These are phyloP conservation scores for Lepeophtheirus nordmannii DNA, from an alignment of 2,888 invertebrate species.

Conservation along the genomic window DNA sequence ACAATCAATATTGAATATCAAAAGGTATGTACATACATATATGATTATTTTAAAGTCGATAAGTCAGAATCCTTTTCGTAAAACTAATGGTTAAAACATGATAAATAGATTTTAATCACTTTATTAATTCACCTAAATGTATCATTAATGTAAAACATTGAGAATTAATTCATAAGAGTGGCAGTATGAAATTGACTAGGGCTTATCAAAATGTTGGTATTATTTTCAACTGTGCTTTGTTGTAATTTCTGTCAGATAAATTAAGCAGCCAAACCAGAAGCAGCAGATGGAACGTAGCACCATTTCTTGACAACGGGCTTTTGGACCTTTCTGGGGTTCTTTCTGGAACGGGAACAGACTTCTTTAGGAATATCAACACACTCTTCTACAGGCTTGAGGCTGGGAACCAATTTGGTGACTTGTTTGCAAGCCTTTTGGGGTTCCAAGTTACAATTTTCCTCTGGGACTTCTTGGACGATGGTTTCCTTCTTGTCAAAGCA, in stretches of 20 bases:
- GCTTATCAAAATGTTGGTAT: too few relatives aligned
- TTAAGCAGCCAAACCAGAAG: slow-evolving; percentile 5
- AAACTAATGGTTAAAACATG: too few relatives aligned
- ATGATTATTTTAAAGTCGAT: too few relatives aligned
- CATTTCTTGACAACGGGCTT: slow-evolving; percentile 20
- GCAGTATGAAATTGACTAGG: too few relatives aligned
- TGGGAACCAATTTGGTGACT: slow-evolving; percentile 16
- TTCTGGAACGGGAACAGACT: slow-evolving; percentile 5
- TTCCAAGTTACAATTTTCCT: slow-evolving; percentile 4
- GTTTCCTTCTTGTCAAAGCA: slow-evolving; percentile 19
- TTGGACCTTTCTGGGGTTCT: slow-evolving; percentile 14
- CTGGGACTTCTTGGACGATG: slow-evolving; percentile 13
- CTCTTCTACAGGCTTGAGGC: slow-evolving; percentile 10
- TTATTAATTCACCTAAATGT: too few relatives aligned
- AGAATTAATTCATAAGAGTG: too few relatives aligned
- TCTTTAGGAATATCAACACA: slow-evolving; percentile 15
- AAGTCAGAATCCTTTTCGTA: too few relatives aligned
- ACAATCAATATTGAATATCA: too few relatives aligned
- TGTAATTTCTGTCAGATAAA: background rate
- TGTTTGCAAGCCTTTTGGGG: slow-evolving; percentile 16
- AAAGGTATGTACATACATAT: too few relatives aligned
- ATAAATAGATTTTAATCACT: too few relatives aligned
- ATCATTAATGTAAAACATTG: too few relatives aligned
- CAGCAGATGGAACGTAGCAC: slow-evolving; percentile 15
- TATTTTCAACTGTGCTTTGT: too few relatives aligned